Evolutionary conservation across 2,888 invertebrate genomes (phyloP).

Genomic region (Lapara coniferarum): DNA sequence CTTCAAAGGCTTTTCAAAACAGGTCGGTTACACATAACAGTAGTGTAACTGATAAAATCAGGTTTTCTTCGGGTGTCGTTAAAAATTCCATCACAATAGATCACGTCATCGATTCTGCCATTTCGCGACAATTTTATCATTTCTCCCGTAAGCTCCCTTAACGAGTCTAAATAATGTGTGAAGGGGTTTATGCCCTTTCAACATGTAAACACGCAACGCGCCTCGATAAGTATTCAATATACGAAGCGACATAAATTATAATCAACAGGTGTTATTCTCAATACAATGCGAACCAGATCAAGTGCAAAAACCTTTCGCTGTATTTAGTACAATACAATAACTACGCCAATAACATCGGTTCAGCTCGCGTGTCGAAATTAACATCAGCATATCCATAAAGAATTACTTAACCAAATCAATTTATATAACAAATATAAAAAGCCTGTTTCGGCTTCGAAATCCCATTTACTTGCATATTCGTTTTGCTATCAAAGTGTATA

Average conservation of each 20-base stretch:
- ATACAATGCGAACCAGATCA: constrained; percentile 52
- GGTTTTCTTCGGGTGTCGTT: constrained; percentile 13
- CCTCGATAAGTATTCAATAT: constrained; percentile 53
- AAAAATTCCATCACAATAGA: constrained; percentile 52
- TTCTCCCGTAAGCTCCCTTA: constrained; percentile 55
- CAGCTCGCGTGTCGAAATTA: neutral
- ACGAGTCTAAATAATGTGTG: constrained; percentile 53
- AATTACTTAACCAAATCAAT: constrained; percentile 11
- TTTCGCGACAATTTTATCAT: constrained; percentile 56
- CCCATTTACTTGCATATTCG: constrained; percentile 17
- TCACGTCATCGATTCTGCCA: constrained; percentile 35
- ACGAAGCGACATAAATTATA: constrained; percentile 55
- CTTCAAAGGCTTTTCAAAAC: too few species aligned
- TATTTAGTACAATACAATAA: neutral
- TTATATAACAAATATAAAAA: constrained; percentile 21
- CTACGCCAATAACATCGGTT: neutral
- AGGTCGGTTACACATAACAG: neutral
- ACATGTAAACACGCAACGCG: constrained; percentile 47
- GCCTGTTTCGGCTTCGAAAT: constrained; percentile 1
- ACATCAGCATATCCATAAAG: constrained; percentile 14
- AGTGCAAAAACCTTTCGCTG: constrained; percentile 28
- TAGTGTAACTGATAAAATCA: constrained; percentile 1
- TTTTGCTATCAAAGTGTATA: constrained; percentile 22
- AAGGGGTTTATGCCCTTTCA: constrained; percentile 42
- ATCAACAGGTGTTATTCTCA: constrained; percentile 60